Evolutionary conservation across 2,888 invertebrate genomes (phyloP).

Genomic region (Coelopa pilipes): DNA sequence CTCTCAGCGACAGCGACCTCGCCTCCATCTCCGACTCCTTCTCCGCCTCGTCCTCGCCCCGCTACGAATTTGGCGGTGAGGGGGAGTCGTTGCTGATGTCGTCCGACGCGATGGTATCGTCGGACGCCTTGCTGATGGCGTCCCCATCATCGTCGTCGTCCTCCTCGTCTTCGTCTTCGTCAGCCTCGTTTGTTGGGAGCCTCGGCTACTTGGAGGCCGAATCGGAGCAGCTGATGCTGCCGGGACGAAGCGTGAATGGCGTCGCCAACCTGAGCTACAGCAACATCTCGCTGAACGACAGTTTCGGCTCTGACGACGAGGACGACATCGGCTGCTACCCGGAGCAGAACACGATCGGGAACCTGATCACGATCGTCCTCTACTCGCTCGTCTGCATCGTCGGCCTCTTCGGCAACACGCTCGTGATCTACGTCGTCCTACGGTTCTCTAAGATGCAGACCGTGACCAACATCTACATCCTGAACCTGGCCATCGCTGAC

Average conservation of each 20-base stretch:
- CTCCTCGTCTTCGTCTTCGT: not conserved
- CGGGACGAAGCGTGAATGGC: not conserved
- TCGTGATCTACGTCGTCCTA: slow-evolving; percentile 90
- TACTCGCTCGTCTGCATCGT: slow-evolving; percentile 87
- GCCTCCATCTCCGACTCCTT: too few species aligned
- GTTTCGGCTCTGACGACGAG: slow-evolving; percentile 29
- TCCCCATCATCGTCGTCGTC: not conserved
- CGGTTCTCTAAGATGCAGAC: slow-evolving; percentile 96
- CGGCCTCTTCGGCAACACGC: slow-evolving; percentile 87
- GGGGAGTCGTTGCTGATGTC: too few species aligned
- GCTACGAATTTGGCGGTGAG: too few species aligned
- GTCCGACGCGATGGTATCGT: too few species aligned
- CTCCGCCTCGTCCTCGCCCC: too few species aligned
- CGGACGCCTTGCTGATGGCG: too few species aligned
- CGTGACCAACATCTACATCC: slow-evolving; percentile 93
- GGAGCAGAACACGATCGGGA: slow-evolving; percentile 70
- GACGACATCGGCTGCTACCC: slow-evolving; percentile 66
- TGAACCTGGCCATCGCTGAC: slow-evolving; percentile 93
- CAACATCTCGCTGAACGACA: slow-evolving; percentile 14
- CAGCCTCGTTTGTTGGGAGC: not conserved
- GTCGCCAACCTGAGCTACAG: not conserved
- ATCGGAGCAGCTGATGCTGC: not conserved
- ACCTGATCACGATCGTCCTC: slow-evolving; percentile 75
- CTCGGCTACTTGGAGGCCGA: not conserved
- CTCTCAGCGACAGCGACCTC: too few species aligned